Evolutionary conservation across 2,113 vertebrate species (phyloP).

Genomic region (Toxotes chatareus): DNA sequence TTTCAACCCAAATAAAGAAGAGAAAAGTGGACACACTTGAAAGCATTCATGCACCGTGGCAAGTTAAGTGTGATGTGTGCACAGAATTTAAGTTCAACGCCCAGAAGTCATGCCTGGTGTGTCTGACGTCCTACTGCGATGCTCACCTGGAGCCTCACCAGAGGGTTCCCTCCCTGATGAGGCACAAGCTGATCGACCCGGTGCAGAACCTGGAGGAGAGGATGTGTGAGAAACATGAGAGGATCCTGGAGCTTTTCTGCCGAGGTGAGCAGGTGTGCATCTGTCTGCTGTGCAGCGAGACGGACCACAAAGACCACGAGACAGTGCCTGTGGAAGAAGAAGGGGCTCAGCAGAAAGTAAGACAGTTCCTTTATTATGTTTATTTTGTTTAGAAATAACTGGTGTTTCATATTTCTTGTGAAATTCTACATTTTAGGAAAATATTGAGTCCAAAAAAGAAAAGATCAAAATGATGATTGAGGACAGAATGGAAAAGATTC

Average conservation of each 20-base stretch:
- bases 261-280: constrained; percentile 72
- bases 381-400: no score
- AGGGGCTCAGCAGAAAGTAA: constrained; percentile 62
- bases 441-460: constrained; percentile 43
- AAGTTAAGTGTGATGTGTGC: constrained; percentile 80
- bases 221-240: constrained; percentile 75
- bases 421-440: constrained; percentile 42
- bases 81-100: constrained; percentile 57
- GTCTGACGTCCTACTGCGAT: constrained; percentile 78
- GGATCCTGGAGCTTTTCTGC: constrained; percentile 77
- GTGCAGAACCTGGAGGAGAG: constrained; percentile 75
- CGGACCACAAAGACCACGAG: constrained; percentile 74
- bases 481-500: constrained; percentile 53
- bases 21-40: constrained; percentile 9
- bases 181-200: constrained; percentile 79
- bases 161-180: constrained; percentile 59
- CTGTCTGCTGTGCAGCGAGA: constrained; percentile 77
- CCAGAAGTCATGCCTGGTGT: constrained; percentile 78
- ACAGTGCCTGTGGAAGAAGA: constrained; percentile 74
- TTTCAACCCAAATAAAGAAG: constrained; percentile 71
- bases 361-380: neutral
- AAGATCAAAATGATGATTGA: constrained; percentile 65
- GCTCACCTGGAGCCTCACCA: constrained; percentile 79
- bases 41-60: neutral
- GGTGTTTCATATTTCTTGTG: neutral